These are phyloP conservation scores for Callipepla californica DNA, from an alignment of 2,113 vertebrate species.

Conservation along the genomic window DNA sequence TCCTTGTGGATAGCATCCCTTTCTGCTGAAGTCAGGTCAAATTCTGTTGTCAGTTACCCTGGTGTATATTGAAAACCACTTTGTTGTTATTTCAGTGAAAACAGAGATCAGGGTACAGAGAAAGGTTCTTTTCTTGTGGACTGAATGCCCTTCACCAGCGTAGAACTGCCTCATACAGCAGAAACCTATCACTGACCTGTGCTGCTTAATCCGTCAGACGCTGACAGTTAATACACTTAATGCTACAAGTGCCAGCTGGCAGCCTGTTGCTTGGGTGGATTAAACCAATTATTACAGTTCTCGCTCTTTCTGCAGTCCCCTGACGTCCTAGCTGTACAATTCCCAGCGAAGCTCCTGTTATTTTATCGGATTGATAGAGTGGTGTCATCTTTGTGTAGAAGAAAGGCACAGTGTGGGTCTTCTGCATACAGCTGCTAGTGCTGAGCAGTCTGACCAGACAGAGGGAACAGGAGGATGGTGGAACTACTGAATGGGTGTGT, in stretches of 20 bases:
- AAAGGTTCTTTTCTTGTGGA: not conserved
- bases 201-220: not conserved
- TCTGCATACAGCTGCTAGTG: accelerated
- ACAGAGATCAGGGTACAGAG: not conserved
- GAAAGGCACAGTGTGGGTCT: not conserved
- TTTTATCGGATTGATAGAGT: not conserved
- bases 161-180: conserved; percentile 25
- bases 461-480: not conserved
- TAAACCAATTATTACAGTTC: conserved; percentile 19
- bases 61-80: conserved; percentile 3
- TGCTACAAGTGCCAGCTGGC: conserved; percentile 35
- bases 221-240: not conserved
- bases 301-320: not conserved
- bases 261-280: not conserved
- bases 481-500: no score
- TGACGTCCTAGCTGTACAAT: not conserved
- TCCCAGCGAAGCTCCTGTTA: not conserved
- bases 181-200: not conserved
- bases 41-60: not conserved
- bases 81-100: not conserved
- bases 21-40: conserved; percentile 5
- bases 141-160: conserved; percentile 16
- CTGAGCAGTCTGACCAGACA: not conserved
- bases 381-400: not conserved
- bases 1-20: not conserved